Percentiles rank a stretch among this genome's conserved stretches.
Evolutionary conservation across 2,888 invertebrate genomes (phyloP).

Genomic region (Antitype chi): DNA sequence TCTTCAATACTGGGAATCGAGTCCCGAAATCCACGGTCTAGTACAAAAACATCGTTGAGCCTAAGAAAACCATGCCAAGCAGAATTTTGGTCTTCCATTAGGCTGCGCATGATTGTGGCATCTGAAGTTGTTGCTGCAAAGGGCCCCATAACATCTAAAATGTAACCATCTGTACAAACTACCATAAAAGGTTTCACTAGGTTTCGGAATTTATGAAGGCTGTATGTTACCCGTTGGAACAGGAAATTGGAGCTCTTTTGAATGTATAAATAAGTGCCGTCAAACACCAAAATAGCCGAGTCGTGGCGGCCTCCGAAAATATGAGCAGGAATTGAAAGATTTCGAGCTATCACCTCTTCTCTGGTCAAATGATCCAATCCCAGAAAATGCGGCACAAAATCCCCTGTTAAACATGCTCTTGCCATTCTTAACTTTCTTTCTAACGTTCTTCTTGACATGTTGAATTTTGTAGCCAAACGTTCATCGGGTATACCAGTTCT

Average conservation of each 20-base stretch:
- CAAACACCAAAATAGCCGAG: background rate
- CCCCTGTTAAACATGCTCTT: background rate
- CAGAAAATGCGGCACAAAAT: slow-evolving; percentile 1
- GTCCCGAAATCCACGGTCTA: too few relatives aligned
- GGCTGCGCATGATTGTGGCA: background rate
- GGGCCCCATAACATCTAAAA: background rate
- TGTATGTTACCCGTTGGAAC: background rate
- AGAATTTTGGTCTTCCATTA: slow-evolving; percentile 12
- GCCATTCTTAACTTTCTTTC: background rate
- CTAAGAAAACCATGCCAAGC: slow-evolving; percentile 50
- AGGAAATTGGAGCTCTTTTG: background rate
- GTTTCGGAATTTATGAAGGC: background rate
- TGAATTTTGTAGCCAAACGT: background rate
- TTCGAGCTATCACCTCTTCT: background rate
- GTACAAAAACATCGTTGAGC: slow-evolving; percentile 1
- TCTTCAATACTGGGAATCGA: too few relatives aligned
- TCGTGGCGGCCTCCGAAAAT: background rate
- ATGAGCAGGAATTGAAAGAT: background rate
- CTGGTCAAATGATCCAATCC: background rate
- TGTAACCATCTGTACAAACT: background rate
- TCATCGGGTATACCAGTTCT: background rate
- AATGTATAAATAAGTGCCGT: background rate
- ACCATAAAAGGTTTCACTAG: background rate
- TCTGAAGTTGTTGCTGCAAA: background rate
- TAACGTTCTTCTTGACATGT: background rate